Base-by-base conservation (phyloP, 2,113 vertebrate genomes). In the Podarcis muralis region DNA sequence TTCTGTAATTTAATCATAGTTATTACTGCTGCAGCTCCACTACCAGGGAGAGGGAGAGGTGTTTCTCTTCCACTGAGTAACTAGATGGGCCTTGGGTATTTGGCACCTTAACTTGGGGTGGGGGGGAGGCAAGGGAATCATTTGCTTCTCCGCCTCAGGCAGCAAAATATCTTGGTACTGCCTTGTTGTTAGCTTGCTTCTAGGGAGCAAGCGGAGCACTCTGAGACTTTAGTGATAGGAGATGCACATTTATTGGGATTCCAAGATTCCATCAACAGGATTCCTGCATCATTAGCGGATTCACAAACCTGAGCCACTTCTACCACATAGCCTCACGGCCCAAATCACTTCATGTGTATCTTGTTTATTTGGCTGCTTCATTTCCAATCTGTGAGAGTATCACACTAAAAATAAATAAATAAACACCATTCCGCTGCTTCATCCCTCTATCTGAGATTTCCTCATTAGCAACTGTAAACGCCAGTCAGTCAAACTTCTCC, bases 401-500 rank as follows among this genome's bases (percentile, higher is more conserved):
- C 83, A 20, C 22, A 53, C 72, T 91, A 88, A 91, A 92, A 92
- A 53, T 12, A 12, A 53, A 53, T 53, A 53, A 94, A 94, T 93
- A 95, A 95, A 92, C 86, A 90, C 87, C 89, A 94, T 93, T 87
- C n/a, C 86, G 86, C 83, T 90, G 53, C 66, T 78, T 18, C 83
- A 91, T 92, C 92, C 90, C 83, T 87, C 80, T 94, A 92, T 93
- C 84, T 90, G 93, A 93, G 90, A 94, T 90, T 93, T 95, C 87
- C 93, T 96, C 92, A 94, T 94, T 96, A 95, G 89, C 90, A 95
- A 69, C 81, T 84, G 90, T 93, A 92, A 92, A 92, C 87, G 87
- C 84, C 81, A 94, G 94, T 93, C 95, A 95, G 91, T 94, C 94
- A 95, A 90, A 92, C 88, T 94, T 95, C 93, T 95, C 94, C 94